A percentile compares a stretch with the other conserved stretches of the same genome.
phyloP scores from a whole-genome alignment of 2,797 vertebrate genomes.

The Gobionotothen gibberifrons region DNA sequence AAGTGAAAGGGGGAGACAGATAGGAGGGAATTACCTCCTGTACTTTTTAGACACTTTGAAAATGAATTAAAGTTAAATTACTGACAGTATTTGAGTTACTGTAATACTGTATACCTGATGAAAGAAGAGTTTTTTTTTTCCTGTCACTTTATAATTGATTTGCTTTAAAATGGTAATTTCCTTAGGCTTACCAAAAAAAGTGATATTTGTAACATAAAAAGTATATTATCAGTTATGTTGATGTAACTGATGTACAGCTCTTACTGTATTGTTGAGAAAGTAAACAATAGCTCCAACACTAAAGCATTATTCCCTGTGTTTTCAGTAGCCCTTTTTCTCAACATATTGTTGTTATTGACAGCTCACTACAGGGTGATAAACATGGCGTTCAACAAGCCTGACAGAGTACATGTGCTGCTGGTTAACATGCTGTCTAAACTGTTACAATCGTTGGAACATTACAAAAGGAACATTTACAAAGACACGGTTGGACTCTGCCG shows the following conservation, averaged over 20 bases:
- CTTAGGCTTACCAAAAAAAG: too few species aligned
- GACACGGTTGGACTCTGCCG: slow-evolving; percentile 13
- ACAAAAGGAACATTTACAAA: slow-evolving; percentile 9
- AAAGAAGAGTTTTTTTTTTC: too few species aligned
- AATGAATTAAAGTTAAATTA: too few species aligned
- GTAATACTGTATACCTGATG: too few species aligned
- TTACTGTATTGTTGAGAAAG: background rate
- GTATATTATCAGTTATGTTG: too few species aligned
- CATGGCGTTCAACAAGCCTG: slow-evolving; percentile 4
- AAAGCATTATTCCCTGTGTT: background rate
- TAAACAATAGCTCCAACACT: background rate
- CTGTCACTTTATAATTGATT: too few species aligned
- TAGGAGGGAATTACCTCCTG: too few species aligned
- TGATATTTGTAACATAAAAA: too few species aligned
- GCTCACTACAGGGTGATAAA: slow-evolving; percentile 29
- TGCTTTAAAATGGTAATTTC: too few species aligned
- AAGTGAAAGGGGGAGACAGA: too few species aligned
- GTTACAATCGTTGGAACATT: slow-evolving; percentile 4
- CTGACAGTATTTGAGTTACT: too few species aligned
- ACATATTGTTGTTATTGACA: slow-evolving; percentile 8
- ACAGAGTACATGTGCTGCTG: slow-evolving; percentile 8
- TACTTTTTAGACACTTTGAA: too few species aligned
- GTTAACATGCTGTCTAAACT: slow-evolving; percentile 7
- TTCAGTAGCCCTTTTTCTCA: background rate
- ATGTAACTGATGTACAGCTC: background rate